A percentile compares a stretch with the other conserved stretches of the same genome.
Conservation (phyloP, 2,113 vertebrate species). For the Microcebus murinus region DNA sequence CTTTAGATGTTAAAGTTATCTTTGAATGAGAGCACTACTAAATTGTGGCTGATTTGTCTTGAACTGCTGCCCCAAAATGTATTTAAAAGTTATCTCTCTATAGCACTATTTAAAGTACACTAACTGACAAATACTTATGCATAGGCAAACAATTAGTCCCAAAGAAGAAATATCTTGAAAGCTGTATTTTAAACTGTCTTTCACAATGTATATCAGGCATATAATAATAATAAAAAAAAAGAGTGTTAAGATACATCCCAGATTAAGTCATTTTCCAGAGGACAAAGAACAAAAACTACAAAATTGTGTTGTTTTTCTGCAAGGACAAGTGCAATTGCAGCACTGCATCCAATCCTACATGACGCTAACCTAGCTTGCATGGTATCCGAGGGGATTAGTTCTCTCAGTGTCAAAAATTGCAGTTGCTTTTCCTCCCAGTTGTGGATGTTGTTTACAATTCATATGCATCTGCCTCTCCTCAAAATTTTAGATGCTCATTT, state of each 20-base stretch:
- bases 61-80: background rate
- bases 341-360: background rate
- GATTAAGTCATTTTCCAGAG: background rate
- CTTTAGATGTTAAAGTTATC: background rate
- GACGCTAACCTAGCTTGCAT: background rate
- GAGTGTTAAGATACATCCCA: background rate
- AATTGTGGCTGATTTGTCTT: background rate
- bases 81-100: constrained; percentile 2
- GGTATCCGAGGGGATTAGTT: background rate
- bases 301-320: background rate
- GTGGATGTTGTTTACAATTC: background rate
- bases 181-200: background rate
- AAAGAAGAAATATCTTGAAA: background rate
- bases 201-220: background rate
- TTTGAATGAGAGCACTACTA: background rate
- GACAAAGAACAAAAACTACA: background rate
- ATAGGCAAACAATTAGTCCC: background rate
- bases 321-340: background rate
- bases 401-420: background rate
- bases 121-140: background rate
- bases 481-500: background rate
- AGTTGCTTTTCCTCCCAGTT: background rate
- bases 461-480: background rate
- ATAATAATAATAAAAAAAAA: background rate
- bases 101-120: background rate